Evolutionary conservation across 2,113 vertebrate genomes (phyloP), one percentile per base, ranked within the genome.

Genomic region (Vicugna pacos): DNA sequence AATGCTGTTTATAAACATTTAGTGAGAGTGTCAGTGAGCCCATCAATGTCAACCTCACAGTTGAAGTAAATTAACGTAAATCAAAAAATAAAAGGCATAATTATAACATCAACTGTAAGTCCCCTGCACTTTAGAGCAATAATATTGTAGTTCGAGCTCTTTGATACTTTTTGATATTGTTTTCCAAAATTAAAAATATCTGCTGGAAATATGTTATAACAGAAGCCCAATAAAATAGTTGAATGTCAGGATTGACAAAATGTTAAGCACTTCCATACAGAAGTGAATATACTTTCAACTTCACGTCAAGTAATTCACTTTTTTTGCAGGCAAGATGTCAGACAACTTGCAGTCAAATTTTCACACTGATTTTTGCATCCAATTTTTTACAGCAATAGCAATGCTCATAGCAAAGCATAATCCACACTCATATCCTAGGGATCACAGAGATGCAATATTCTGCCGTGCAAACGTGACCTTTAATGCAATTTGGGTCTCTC

Each of bases 91-190:
- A 75, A 60, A 80, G 35, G 22, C 14, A 4, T 26, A 11, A 28
- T 58, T 56, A 22, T 12, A 14, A 16, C 19, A 54, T 60, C 24
- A 54, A 80, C 0, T n/a, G 42, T 58, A 56, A 70, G 81, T 17
- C 30, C 7, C 9, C 4, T 30, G 9, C 7, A 56, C 14, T 42
- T 65, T 22, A 67, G 4, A 82, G 4, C 4, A 46, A n/a, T 64
- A 30, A 79, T 60, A 52, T 1, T 4, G 1, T 73, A 42, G 58
- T 0, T 72, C 1, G 11, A 69, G 14, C 1, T 6, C 13, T n/a
- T 58, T 54, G 2, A n/a, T 48, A 11, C 19, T 46, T 72, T 65
- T 64, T 58, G 3, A 73, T 35, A 87, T 17, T 69, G 1, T 32
- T 65, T 73, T 62, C 9, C 11, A 91, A 79, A 69, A 73, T 56